Percentiles rank a stretch among this genome's conserved stretches.
These are phyloP conservation scores for Pterocles gutturalis DNA, from an alignment of 2,113 vertebrate genomes.

Conservation along the genomic window DNA sequence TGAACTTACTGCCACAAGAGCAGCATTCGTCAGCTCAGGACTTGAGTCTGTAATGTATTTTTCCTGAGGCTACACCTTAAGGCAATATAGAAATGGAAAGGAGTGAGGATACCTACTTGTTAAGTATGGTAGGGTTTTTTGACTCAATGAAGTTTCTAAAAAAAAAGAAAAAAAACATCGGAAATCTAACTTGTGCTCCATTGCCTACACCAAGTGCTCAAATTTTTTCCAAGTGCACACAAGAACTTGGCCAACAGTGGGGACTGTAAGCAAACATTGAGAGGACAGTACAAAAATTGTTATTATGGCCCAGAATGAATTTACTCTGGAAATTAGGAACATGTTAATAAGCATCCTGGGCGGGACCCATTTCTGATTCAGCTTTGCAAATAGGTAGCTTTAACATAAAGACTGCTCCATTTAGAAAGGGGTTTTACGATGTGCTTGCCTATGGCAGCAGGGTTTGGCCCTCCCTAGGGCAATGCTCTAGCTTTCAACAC, in stretches of 20 bases:
- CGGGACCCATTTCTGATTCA: not conserved
- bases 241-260: not conserved
- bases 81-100: conserved; percentile 45
- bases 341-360: not conserved
- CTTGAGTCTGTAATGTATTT: conserved; percentile 19
- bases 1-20: not conserved
- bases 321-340: not conserved
- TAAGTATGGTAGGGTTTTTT: not conserved
- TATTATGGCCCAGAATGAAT: not conserved
- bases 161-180: not conserved
- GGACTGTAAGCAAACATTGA: not conserved
- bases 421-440: not conserved
- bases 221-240: not conserved
- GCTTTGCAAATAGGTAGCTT: not conserved
- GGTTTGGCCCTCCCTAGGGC: too few relatives aligned
- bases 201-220: not conserved
- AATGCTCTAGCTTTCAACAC: not conserved
- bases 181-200: not conserved
- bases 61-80: conserved; percentile 59
- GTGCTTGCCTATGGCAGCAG: not conserved
- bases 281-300: not conserved
- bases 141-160: not conserved
- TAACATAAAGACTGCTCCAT: not conserved
- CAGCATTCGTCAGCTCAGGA: not conserved
- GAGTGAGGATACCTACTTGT: not conserved